Evolutionary conservation across 2,113 vertebrate species (phyloP), one percentile per base, ranked within the genome.

Genomic region (Octodon degus): DNA sequence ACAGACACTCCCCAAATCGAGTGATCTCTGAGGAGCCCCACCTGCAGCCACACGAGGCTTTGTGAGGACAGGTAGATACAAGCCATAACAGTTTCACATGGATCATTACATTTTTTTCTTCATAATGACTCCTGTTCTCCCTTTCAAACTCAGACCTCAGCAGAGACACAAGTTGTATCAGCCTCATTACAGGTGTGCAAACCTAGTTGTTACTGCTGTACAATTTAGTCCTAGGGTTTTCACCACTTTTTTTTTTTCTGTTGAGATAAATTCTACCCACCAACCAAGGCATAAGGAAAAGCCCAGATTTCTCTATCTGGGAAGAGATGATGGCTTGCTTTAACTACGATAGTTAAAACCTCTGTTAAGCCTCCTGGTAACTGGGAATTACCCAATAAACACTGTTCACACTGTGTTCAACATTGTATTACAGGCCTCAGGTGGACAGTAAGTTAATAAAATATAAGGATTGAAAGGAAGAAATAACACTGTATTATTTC

Each of bases 141-240:
- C 17, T 76, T 7, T 34, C 20, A 40, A 14, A 9, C 37, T 34
- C 19, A 90, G 16, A 37, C 43, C 60, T 91, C 5, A 0, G 24
- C 34, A 58, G n/a, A 17, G 7, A 65, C 7, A 19, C 7, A 19
- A 12, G 0, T 8, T 4, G 6, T 30, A 34, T n/a, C 2, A 47
- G 3, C 19, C 7, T 0, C 9, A 24, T 27, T 34, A 2, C 5
- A 50, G 90, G 3, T 13, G 53, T 43, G 20, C 72, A 63, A 50
- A 22, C 53, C 37, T 9, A 34, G 74, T 37, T 3, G 11, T 14
- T 37, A 27, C 3, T 3, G 6, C 0, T 25, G 53, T 74, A 4
- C 7, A 19, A 12, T 37, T 37, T 58, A 63, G 34, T 70, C 34
- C 58, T 20, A n/a, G 25, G 25, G 1, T 50, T 58, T 80, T 37